Conservation (phyloP, 92 coral and sea anemone genomes). For the Blastomussa wellsi region DNA sequence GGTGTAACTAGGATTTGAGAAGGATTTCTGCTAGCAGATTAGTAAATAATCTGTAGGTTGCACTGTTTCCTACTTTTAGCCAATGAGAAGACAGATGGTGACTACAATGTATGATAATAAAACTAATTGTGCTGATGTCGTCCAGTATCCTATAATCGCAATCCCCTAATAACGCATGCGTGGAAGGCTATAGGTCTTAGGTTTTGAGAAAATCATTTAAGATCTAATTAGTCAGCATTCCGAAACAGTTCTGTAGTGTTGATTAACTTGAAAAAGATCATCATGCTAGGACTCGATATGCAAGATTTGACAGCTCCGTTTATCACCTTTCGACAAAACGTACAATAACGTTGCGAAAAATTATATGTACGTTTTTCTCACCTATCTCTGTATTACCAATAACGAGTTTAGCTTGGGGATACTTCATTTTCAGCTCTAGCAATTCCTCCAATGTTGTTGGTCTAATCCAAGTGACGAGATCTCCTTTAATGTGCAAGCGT, state of each 20-base stretch:
- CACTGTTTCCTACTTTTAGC: too few relatives aligned
- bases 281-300: background rate
- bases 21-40: too few relatives aligned
- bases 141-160: too few relatives aligned
- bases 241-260: background rate
- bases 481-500: conserved; percentile 70
- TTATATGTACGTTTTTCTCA: conserved; percentile 7
- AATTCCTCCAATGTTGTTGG: conserved; percentile 72
- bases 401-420: conserved; percentile 76
- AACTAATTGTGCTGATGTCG: too few relatives aligned
- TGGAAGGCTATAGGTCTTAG: too few relatives aligned
- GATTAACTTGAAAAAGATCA: background rate
- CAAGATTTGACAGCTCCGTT: background rate
- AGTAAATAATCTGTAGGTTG: too few relatives aligned
- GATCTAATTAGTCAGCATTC: background rate
- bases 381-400: conserved; percentile 88
- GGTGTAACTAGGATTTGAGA: too few relatives aligned
- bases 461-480: conserved; percentile 76
- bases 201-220: background rate
- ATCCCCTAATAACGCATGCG: too few relatives aligned
- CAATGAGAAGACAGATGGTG: too few relatives aligned
- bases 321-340: too few relatives aligned
- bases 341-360: background rate
- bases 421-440: conserved; percentile 61
- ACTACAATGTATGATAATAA: too few relatives aligned